Conservation (phyloP, 2,113 vertebrate genomes). For the Catharus fuscescens region DNA sequence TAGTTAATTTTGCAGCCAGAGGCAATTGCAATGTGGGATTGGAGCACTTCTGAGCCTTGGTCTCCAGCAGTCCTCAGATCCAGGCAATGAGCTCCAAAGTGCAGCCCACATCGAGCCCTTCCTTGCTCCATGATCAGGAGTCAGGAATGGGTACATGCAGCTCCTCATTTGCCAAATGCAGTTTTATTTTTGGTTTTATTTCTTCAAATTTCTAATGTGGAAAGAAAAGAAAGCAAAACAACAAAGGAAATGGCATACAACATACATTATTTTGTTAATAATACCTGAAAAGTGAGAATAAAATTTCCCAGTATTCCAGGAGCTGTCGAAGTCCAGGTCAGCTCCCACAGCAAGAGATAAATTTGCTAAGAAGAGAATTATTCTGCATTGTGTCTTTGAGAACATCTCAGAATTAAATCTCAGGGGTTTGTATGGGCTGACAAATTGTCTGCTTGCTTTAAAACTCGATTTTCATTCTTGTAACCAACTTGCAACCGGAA, state of each 20-base stretch:
- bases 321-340: background rate
- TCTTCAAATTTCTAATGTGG: background rate
- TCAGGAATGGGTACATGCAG: background rate
- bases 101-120: background rate
- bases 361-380: background rate
- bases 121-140: background rate
- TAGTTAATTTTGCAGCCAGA: background rate
- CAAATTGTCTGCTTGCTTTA: background rate
- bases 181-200: background rate
- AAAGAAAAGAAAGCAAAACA: background rate
- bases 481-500: background rate
- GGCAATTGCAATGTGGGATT: background rate
- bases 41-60: background rate
- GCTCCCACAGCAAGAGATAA: background rate
- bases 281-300: background rate
- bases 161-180: background rate
- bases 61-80: background rate
- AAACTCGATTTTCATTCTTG: background rate
- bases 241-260: fast-evolving
- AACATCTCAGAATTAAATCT: background rate
- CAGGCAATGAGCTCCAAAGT: background rate
- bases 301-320: background rate
- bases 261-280: background rate
- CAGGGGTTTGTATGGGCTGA: fast-evolving
- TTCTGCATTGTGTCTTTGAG: background rate